These are phyloP conservation scores for Tupaia tana DNA, from an alignment of 2,113 vertebrate genomes.

Conservation along the genomic window DNA sequence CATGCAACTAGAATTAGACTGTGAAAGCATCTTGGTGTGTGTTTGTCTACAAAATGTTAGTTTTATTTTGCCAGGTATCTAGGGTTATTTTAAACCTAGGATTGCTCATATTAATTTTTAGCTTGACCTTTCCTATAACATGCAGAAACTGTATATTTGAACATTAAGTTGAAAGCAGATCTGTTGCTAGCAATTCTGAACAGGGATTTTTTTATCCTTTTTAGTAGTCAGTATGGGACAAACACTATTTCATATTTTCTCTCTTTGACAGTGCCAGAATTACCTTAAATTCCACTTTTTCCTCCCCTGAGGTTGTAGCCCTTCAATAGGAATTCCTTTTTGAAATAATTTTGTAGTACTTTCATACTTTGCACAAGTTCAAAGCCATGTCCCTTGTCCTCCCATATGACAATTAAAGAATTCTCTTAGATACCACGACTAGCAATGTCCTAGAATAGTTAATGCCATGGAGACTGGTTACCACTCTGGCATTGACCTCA, in stretches of 20 bases:
- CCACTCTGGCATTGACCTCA: too few relatives aligned
- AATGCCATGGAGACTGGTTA: fast-evolving
- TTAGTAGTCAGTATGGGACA: not conserved
- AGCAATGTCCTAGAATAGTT: not conserved
- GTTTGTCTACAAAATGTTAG: not conserved
- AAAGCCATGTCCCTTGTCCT: not conserved
- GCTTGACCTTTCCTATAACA: not conserved
- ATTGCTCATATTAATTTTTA: not conserved
- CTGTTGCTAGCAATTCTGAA: not conserved
- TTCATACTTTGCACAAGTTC: too few relatives aligned
- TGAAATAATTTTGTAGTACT: not conserved
- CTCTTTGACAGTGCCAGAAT: not conserved
- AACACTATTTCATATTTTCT: not conserved
- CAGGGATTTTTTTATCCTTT: not conserved
- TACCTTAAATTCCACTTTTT: not conserved
- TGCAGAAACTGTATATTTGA: not conserved
- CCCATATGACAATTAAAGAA: not conserved
- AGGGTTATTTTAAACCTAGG: not conserved
- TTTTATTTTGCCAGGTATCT: not conserved
- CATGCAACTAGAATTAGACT: not conserved
- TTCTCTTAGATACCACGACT: not conserved
- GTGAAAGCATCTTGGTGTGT: not conserved
- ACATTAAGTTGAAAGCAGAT: not conserved
- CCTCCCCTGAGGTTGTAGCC: not conserved
- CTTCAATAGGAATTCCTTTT: not conserved